Evolutionary conservation across 92 coral and sea anemone genomes (phyloP).

Genomic region (Zoanthus sansibaricus): DNA sequence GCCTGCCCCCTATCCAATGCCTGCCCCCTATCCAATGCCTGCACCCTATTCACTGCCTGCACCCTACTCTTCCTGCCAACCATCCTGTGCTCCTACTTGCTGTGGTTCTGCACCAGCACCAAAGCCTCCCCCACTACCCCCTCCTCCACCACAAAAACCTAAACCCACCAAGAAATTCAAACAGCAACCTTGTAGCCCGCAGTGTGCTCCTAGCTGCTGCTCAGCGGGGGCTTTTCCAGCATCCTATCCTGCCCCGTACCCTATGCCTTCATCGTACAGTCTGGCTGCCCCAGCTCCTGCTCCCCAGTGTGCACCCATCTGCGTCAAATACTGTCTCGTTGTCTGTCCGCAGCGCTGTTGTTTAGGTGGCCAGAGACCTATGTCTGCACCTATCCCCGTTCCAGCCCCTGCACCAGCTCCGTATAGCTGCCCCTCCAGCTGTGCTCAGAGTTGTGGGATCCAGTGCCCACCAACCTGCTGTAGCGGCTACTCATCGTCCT

Average conservation of each 20-base stretch:
- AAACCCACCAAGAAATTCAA: slow-evolving; percentile 52
- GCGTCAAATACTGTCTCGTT: slow-evolving; percentile 87
- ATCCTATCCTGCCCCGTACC: slow-evolving; percentile 55
- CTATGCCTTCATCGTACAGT: slow-evolving; percentile 59
- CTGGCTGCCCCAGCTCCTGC: slow-evolving; percentile 42
- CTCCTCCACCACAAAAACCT: slow-evolving; percentile 62
- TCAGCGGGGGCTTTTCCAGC: slow-evolving; percentile 64
- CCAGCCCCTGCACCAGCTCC: slow-evolving; percentile 38
- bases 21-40: slow-evolving; percentile 9
- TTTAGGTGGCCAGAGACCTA: slow-evolving; percentile 35
- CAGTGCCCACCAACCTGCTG: slow-evolving; percentile 83
- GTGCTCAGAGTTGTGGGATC: slow-evolving; percentile 76
- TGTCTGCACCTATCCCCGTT: slow-evolving; percentile 51
- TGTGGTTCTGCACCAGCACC: too few relatives aligned
- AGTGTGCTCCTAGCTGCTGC: slow-evolving; percentile 85
- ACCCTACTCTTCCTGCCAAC: neutral
- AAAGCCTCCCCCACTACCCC: slow-evolving; percentile 39
- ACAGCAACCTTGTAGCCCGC: slow-evolving; percentile 61
- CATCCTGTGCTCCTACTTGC: neutral
- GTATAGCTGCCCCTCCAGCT: slow-evolving; percentile 74
- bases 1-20: slow-evolving; percentile 41
- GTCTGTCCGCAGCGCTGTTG: slow-evolving; percentile 92
- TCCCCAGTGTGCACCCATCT: slow-evolving; percentile 71
- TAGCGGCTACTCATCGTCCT: slow-evolving; percentile 10
- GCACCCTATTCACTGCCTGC: slow-evolving; percentile 14